Conservation (phyloP, 2,888 invertebrate species). For the Lydus trimaculatus region DNA sequence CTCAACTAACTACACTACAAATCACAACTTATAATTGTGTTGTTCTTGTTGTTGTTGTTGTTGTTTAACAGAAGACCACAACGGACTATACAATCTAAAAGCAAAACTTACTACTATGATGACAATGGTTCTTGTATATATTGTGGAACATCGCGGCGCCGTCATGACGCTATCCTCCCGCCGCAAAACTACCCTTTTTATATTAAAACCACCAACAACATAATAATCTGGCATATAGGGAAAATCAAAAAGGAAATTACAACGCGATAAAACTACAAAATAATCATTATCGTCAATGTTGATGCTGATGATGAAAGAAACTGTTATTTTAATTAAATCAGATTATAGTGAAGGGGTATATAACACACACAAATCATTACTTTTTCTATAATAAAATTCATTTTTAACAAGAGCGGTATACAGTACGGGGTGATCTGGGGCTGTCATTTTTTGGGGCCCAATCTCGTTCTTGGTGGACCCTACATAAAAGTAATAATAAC, state of each 20-base stretch:
- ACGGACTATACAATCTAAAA: not conserved
- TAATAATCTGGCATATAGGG: too few species aligned
- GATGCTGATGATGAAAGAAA: not conserved
- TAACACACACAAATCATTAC: too few species aligned
- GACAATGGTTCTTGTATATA: not conserved
- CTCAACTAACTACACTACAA: not conserved
- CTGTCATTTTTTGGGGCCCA: too few species aligned
- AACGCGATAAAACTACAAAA: not conserved
- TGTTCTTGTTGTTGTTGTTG: not conserved
- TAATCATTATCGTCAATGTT: too few species aligned
- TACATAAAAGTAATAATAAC: too few species aligned
- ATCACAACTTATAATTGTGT: not conserved
- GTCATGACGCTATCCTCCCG: conserved; percentile 13
- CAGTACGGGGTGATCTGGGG: too few species aligned
- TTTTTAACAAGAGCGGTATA: too few species aligned
- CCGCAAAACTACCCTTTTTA: not conserved
- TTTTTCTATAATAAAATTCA: too few species aligned
- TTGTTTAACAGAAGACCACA: not conserved
- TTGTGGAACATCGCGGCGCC: conserved; percentile 25
- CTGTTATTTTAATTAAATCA: not conserved
- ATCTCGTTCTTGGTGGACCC: too few species aligned
- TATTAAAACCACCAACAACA: not conserved
- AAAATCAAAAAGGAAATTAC: not conserved
- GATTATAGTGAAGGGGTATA: too few species aligned
- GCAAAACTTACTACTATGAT: not conserved